Percentiles rank a stretch among this genome's conserved stretches.
Conservation (phyloP, 2,797 vertebrate genomes). For the Chaunax sp. region DNA sequence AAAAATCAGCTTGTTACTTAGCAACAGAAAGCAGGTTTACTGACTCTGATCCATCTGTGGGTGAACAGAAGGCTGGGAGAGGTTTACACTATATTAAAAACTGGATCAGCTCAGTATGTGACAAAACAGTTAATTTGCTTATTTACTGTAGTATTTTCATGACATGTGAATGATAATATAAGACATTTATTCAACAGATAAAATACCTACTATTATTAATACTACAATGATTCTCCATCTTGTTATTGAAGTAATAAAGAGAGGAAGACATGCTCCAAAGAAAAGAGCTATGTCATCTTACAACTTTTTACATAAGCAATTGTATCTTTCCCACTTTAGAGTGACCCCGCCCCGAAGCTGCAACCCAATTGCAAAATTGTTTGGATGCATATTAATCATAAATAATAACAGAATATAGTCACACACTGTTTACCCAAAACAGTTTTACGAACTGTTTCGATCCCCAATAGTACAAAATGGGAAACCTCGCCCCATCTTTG, state of each 20-base stretch:
- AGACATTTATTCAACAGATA: not conserved
- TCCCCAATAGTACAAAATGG: no score
- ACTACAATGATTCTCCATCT: not conserved
- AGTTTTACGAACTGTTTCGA: no score
- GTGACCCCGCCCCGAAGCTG: no score
- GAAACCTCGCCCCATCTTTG: no score
- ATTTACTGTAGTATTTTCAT: constrained; percentile 3
- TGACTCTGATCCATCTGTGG: constrained; percentile 39
- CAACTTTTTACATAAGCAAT: no score
- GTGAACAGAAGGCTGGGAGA: constrained; percentile 40
- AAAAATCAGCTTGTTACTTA: constrained; percentile 64
- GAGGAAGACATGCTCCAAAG: not conserved
- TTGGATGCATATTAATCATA: no score
- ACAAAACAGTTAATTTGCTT: constrained; percentile 4
- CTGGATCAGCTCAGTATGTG: not conserved
- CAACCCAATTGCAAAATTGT: no score
- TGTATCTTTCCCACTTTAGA: no score
- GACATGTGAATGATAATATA: constrained; percentile 1
- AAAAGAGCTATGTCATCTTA: no score
- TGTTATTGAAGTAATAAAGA: not conserved
- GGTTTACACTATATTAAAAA: constrained; percentile 31
- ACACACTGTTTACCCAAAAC: no score
- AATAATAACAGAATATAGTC: no score
- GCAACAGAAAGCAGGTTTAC: constrained; percentile 68
- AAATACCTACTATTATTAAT: not conserved